A percentile compares a stretch with the other conserved stretches of the same genome.
These are phyloP conservation scores for Orthosia cruda DNA, from an alignment of 2,888 invertebrate species.

Conservation along the genomic window DNA sequence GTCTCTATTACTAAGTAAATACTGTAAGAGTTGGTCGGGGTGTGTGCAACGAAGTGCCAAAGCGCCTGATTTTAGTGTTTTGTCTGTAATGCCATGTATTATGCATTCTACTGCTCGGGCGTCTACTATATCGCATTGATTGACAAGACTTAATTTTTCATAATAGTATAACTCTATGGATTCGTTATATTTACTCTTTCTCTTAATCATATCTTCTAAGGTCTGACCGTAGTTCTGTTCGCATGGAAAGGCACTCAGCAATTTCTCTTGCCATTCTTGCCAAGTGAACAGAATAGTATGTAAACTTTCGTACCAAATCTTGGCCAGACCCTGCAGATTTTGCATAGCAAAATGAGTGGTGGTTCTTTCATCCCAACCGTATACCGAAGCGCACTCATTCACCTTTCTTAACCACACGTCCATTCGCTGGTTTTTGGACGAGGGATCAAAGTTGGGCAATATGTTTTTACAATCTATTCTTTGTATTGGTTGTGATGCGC, in stretches of 20 bases:
- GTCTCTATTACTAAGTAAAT: not conserved
- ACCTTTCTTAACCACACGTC: constrained; percentile 1
- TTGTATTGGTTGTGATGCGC: not conserved
- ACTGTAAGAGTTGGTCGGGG: not conserved
- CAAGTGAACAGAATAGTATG: not conserved
- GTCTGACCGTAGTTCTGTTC: not conserved
- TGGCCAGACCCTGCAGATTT: not conserved
- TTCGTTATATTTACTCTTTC: constrained; percentile 1
- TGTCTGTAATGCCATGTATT: constrained; percentile 1
- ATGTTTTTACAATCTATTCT: not conserved
- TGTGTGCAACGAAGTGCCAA: not conserved
- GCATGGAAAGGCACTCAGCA: not conserved
- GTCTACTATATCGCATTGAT: not conserved
- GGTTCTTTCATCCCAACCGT: not conserved
- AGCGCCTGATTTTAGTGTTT: not conserved
- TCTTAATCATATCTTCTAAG: not conserved
- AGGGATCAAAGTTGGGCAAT: not conserved
- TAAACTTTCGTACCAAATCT: not conserved
- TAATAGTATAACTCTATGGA: not conserved
- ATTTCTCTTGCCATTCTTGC: not conserved
- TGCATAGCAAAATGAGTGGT: not conserved
- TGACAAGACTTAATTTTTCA: not conserved
- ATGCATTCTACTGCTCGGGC: not conserved
- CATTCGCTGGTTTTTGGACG: not conserved
- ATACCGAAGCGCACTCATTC: not conserved